A percentile compares a stretch with the other conserved stretches of the same genome.
Evolutionary conservation across 2,888 invertebrate genomes (phyloP).

Genomic region (Glyphotaelius pellucidus): DNA sequence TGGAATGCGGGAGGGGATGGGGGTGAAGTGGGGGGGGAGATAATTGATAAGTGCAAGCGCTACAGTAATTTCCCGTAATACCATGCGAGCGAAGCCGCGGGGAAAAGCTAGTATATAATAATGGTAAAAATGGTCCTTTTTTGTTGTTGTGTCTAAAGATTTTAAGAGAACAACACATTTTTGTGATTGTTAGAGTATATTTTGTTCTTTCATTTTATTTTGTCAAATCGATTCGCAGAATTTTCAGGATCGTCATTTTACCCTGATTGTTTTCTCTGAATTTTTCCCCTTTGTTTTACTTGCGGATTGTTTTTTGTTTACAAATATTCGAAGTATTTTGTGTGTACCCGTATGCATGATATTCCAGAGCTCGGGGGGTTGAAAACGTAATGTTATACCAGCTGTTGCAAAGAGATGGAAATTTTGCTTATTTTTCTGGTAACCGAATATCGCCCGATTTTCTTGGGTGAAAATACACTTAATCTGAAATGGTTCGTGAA

Average conservation of each 20-base stretch:
- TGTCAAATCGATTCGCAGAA: not conserved
- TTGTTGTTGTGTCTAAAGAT: too few species aligned
- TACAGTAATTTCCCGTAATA: too few species aligned
- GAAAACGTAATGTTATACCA: slow-evolving; percentile 18
- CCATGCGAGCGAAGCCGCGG: too few species aligned
- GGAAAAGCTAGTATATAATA: too few species aligned
- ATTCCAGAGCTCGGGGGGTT: not conserved
- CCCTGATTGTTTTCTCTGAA: not conserved
- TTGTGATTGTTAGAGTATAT: not conserved
- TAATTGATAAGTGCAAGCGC: too few species aligned
- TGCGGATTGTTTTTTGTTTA: not conserved
- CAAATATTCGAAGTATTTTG: not conserved
- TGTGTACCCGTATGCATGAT: not conserved
- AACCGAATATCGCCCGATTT: slow-evolving; percentile 18
- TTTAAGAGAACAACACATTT: not conserved
- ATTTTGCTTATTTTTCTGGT: not conserved
- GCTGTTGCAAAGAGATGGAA: slow-evolving; percentile 27
- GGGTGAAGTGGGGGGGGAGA: too few species aligned
- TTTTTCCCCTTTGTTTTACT: not conserved
- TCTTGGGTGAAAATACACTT: not conserved
- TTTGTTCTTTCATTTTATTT: not conserved
- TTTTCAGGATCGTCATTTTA: not conserved
- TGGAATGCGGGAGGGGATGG: too few species aligned
- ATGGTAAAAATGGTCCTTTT: too few species aligned
- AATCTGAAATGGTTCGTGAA: not conserved